Evolutionary conservation across 1,140 invertebrate genomes (phyloP).

Genomic region (Diorhabda carinulata): DNA sequence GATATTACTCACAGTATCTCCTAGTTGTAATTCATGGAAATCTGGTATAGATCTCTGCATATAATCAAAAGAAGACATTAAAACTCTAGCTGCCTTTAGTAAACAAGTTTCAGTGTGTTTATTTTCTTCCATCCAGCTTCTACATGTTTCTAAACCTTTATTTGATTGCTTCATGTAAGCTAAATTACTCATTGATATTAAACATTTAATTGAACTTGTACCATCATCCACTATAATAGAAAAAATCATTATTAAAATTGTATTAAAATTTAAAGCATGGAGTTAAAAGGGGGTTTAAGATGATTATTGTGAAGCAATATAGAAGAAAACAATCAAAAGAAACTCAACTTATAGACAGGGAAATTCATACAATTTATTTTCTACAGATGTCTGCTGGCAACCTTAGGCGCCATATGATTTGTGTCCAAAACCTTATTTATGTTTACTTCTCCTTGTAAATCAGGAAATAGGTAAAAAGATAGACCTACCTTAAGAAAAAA

Average conservation of each 20-base stretch:
- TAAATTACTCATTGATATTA: slow-evolving; percentile 4
- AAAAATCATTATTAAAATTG: neutral
- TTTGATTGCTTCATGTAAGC: neutral
- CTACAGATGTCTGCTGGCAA: too few relatives aligned
- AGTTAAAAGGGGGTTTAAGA: too few relatives aligned
- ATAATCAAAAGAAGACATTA: neutral
- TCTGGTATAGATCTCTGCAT: slow-evolving; percentile 4
- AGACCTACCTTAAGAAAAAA: too few relatives aligned
- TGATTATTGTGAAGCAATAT: too few relatives aligned
- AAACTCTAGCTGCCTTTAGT: neutral
- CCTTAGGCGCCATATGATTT: too few relatives aligned
- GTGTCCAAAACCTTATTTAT: too few relatives aligned
- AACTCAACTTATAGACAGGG: too few relatives aligned
- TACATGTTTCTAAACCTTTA: neutral
- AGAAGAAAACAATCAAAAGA: too few relatives aligned
- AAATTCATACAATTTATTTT: too few relatives aligned
- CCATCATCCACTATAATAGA: slow-evolving; percentile 20
- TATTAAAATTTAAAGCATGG: too few relatives aligned
- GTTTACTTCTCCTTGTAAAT: too few relatives aligned
- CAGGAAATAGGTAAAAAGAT: too few relatives aligned
- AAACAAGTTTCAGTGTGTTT: neutral
- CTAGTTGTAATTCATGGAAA: slow-evolving; percentile 7
- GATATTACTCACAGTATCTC: slow-evolving; percentile 12
- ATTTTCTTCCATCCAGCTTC: neutral
- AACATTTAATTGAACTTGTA: slow-evolving; percentile 12